These are phyloP conservation scores for Vespertilio murinus DNA, from an alignment of 2,797 vertebrate species.

Conservation along the genomic window DNA sequence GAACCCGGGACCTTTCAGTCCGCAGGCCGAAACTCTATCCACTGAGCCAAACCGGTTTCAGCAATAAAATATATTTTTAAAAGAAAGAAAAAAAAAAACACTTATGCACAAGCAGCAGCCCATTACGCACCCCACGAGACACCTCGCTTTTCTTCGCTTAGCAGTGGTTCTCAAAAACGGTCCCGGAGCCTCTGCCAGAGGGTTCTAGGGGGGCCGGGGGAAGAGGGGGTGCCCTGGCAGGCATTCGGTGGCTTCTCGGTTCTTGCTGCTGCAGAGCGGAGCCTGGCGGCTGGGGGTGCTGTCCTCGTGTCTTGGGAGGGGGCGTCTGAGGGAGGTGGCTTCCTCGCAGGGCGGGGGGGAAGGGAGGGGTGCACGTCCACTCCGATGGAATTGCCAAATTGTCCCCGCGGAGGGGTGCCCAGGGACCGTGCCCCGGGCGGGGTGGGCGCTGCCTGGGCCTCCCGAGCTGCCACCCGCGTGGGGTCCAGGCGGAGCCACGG, in stretches of 20 bases:
- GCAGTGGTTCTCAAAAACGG: background rate
- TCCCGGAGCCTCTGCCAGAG: accelerated
- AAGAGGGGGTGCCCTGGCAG: background rate
- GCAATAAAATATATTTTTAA: no score
- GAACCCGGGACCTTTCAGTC: no score
- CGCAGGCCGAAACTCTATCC: no score
- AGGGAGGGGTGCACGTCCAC: background rate
- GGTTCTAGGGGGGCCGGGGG: background rate
- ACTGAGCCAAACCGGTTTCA: no score
- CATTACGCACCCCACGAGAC: background rate
- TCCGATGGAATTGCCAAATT: background rate
- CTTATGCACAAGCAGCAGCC: background rate
- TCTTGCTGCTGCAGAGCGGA: background rate
- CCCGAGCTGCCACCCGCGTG: no score
- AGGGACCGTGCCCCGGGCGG: accelerated
- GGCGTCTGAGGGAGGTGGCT: background rate
- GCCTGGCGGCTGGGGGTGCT: background rate
- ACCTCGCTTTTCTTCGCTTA: background rate
- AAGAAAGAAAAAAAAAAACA: no score
- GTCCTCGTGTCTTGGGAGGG: accelerated
- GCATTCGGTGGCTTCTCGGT: background rate
- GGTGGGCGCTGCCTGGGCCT: accelerated
- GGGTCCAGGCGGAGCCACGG: background rate
- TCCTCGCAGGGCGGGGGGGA: background rate
- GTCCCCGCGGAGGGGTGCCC: background rate